Conservation (phyloP, 2,888 invertebrate species). For the Noctua comes region DNA sequence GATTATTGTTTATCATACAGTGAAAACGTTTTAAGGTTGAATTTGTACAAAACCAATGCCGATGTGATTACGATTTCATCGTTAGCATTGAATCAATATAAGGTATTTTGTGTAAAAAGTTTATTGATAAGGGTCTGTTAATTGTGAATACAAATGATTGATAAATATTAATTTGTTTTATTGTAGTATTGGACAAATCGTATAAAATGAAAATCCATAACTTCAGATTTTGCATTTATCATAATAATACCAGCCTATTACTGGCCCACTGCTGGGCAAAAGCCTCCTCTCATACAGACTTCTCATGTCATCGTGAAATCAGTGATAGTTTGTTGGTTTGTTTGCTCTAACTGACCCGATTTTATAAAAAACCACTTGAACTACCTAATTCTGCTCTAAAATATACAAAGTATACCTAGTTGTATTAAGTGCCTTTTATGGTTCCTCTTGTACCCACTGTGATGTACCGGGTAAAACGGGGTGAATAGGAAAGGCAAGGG, state of each 20-base stretch:
- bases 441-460: background rate
- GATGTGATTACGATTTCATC: conserved; percentile 23
- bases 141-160: conserved; percentile 73
- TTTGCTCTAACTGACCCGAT: background rate
- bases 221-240: background rate
- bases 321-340: background rate
- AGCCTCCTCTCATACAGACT: background rate
- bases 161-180: conserved; percentile 41
- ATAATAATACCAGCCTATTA: background rate
- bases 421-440: background rate
- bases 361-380: background rate
- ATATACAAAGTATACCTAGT: background rate
- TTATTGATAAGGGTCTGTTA: conserved; percentile 70
- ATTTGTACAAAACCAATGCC: conserved; percentile 62
- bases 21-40: conserved; percentile 30
- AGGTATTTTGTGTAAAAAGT: conserved; percentile 73
- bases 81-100: conserved; percentile 53
- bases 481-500: too few species aligned
- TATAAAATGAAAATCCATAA: background rate
- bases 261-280: background rate
- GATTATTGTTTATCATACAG: conserved; percentile 15
- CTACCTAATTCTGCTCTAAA: background rate
- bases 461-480: too few species aligned
- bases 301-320: background rate
- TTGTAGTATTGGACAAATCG: conserved; percentile 8